Evolutionary conservation across 2,113 vertebrate genomes (phyloP).

Genomic region (Hypocryptadius cinnamomeus): DNA sequence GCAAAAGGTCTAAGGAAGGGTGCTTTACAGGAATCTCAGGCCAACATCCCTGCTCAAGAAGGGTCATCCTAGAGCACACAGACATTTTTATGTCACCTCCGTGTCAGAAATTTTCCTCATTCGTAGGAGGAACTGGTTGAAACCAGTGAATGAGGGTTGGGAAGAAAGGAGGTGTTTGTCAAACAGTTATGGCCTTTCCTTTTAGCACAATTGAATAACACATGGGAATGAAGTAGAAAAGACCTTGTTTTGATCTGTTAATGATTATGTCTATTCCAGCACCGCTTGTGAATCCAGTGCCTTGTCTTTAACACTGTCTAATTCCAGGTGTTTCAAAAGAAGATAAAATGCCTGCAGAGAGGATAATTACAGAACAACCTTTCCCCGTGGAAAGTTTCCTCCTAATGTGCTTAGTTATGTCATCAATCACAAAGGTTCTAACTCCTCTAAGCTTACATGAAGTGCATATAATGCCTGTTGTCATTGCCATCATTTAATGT

Average conservation of each 20-base stretch:
- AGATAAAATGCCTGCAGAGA: background rate
- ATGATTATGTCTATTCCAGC: background rate
- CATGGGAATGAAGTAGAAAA: background rate
- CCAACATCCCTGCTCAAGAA: no score
- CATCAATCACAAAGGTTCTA: background rate
- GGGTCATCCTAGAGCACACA: no score
- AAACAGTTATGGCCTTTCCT: background rate
- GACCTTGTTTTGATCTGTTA: background rate
- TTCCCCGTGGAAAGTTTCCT: background rate
- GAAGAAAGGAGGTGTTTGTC: background rate
- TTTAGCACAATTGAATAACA: background rate
- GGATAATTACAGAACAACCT: background rate
- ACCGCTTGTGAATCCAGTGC: background rate
- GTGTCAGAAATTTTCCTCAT: background rate
- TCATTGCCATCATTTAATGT: background rate
- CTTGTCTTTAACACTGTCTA: background rate
- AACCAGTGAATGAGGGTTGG: background rate
- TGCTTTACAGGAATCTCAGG: background rate
- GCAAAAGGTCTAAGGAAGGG: background rate
- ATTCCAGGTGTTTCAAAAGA: background rate
- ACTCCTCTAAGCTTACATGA: background rate
- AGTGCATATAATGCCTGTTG: background rate
- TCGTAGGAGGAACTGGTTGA: background rate
- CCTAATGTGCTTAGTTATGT: background rate
- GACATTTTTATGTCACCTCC: no score